Evolutionary conservation across 2,888 invertebrate species (phyloP), one percentile per base, ranked within the genome.

Genomic region (Drosophila niveifrons): DNA sequence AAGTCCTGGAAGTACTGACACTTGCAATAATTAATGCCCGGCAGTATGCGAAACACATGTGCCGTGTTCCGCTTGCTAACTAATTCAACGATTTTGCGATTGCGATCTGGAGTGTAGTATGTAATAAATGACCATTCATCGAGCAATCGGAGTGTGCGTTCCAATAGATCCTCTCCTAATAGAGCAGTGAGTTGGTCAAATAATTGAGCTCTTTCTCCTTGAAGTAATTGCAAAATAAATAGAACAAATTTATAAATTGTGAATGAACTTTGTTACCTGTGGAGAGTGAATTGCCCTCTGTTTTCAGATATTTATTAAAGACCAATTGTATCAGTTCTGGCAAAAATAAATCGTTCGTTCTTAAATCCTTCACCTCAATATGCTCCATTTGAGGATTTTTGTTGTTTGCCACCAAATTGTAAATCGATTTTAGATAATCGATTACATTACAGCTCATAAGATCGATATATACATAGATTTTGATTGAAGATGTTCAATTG

Each of bases 21-120:
- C 8, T 94, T 93, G 71, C 96, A 96, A 88, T 93, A 96, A 88
- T 96, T 96, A 8, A 95, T 92, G 23, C 93, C 91, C 0, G 95
- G 94, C 78, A 95, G 95, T 29, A 96, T 90, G 53, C 94, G 94
- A 71, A 95, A 94, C 56, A 94, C 93, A n/a, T 93, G 93, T 47
- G 93, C 92, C 4, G 93, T 93, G 57, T 93, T 93, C 7, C 64
- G 58, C 7, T 62, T 70, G 55, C 66, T 78, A 18, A 9, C 9
- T 31, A 81, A 46, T 68, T 70, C 76, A 29, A 71, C 50, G 3
- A 77, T 62, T 10, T 46, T 52, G 3, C 56, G 48, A 29, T 44
- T 17, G 0, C 51, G 57, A 39, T 72, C 62, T 90, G 55, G 92
- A 92, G 3, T 91, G 15, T 56, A 59, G 55, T 94, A 95, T 3